Base-by-base conservation (phyloP, 1,140 invertebrate genomes). In the Brachionus asplanchnoidis region DNA sequence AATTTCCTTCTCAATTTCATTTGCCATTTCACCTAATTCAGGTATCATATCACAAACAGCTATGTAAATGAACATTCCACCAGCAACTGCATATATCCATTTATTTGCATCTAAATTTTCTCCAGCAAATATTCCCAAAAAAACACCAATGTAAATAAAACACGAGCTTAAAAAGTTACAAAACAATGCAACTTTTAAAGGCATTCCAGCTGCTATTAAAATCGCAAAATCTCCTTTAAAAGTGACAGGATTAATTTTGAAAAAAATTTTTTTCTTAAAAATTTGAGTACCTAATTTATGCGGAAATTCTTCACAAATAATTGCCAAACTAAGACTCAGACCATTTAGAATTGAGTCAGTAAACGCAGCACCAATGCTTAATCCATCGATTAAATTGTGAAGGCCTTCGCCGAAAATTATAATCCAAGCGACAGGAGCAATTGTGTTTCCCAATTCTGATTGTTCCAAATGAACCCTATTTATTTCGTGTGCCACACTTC, bases 381-480 rank as follows among this genome's bases (percentile, higher is more conserved):
- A 88, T 5, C 93, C 93, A 88, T 94, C 93, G 60, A 93, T 93
- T 85, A 94, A 93, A 87, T 94, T 94, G 87, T 93, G 93, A 44
- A 94, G 87, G 2, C 92, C 93, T 89, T 93, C 93, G 3, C 93
- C 93, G 88, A 93, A 92, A 75, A 94, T 92, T 50, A 93, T 92
- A 93, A 93, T 94, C 92, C 92, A 93, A 1, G 93, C 93, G 17
- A 93, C 92, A 7, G 92, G 91, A 9, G 90, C 90, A 85, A 93
- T 92, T 7, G 86, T 85, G 32, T 80, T 28, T n/a, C 12, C 78
- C 28, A 80, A 65, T 36, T 80, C 50, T 3, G 77, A 26, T 23
- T 79, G 44, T n/a, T 53, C 28, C 23, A 65, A 46, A 60, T 80
- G 78, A 0, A n/a, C 42, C 42, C 23, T 80, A 40, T 80, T 56